Evolutionary conservation across 2,113 vertebrate genomes (phyloP).

Genomic region (Psilopsiagon aymara): DNA sequence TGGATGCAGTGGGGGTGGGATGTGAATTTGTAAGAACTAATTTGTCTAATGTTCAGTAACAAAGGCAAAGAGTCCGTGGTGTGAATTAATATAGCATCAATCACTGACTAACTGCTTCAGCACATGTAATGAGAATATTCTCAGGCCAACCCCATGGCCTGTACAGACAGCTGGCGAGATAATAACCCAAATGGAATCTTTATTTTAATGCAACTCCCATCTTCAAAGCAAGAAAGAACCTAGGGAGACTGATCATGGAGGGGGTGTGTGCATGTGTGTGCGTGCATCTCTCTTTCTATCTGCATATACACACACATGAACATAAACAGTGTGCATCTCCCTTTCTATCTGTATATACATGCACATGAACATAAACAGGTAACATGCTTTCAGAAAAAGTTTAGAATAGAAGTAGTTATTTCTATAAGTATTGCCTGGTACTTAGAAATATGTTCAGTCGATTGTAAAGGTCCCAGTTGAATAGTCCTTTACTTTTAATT

Average conservation of each 20-base stretch:
- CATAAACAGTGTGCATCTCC: neutral
- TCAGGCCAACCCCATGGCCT: constrained; percentile 62
- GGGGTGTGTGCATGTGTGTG: rapidly evolving
- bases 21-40: constrained; percentile 81
- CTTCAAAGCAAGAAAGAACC: constrained; percentile 68
- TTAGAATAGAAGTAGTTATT: constrained; percentile 12
- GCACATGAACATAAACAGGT: neutral
- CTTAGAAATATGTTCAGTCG: neutral
- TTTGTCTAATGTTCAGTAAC: constrained; percentile 87
- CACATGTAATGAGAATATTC: constrained; percentile 76
- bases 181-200: constrained; percentile 63
- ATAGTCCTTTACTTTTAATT: constrained; percentile 18
- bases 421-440: neutral
- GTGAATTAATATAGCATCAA: constrained; percentile 82
- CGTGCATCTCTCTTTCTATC: neutral
- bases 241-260: constrained; percentile 34
- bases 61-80: constrained; percentile 75
- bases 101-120: constrained; percentile 81
- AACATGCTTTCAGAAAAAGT: constrained; percentile 28
- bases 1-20: constrained; percentile 32
- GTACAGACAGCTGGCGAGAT: constrained; percentile 71
- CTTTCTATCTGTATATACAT: neutral
- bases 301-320: neutral
- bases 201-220: constrained; percentile 68
- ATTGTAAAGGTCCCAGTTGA: neutral